Evolutionary conservation across 2,888 invertebrate species (phyloP).

Genomic region (Ferdinandea cuprea): DNA sequence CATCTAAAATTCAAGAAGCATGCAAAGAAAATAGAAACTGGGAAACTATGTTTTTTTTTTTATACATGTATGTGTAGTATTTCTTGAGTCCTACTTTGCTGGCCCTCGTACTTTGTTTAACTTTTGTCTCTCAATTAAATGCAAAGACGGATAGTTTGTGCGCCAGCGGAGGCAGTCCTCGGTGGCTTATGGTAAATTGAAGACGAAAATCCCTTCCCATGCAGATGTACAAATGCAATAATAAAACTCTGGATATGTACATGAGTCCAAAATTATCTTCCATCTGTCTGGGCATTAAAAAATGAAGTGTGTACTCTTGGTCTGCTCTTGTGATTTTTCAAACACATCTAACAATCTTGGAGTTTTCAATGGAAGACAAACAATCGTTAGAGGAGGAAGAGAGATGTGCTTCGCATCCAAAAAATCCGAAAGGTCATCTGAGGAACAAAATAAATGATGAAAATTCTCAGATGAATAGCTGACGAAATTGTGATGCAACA

Average conservation of each 20-base stretch:
- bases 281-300: constrained; percentile 41
- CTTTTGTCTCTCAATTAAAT: constrained; percentile 67
- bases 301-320: constrained; percentile 16
- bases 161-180: background rate
- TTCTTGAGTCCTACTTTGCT: background rate
- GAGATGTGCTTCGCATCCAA: too few relatives aligned
- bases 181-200: background rate
- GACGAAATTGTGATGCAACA: constrained; percentile 25
- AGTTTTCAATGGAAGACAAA: constrained; percentile 32
- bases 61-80: constrained; percentile 1
- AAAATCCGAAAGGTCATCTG: background rate
- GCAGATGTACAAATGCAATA: background rate
- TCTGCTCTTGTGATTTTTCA: constrained; percentile 13
- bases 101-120: constrained; percentile 39
- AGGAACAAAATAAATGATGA: background rate
- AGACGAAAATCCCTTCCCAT: constrained; percentile 9
- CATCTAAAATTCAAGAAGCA: constrained; percentile 63
- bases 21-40: constrained; percentile 28
- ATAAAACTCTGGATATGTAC: too few relatives aligned
- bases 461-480: constrained; percentile 23
- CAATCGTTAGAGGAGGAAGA: constrained; percentile 18
- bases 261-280: constrained; percentile 14
- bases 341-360: constrained; percentile 12
- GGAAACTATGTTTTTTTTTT: background rate
- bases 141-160: constrained; percentile 35